Evolutionary conservation across 2,113 vertebrate genomes (phyloP), one percentile per base, ranked within the genome.

Genomic region (Theristicus caerulescens): DNA sequence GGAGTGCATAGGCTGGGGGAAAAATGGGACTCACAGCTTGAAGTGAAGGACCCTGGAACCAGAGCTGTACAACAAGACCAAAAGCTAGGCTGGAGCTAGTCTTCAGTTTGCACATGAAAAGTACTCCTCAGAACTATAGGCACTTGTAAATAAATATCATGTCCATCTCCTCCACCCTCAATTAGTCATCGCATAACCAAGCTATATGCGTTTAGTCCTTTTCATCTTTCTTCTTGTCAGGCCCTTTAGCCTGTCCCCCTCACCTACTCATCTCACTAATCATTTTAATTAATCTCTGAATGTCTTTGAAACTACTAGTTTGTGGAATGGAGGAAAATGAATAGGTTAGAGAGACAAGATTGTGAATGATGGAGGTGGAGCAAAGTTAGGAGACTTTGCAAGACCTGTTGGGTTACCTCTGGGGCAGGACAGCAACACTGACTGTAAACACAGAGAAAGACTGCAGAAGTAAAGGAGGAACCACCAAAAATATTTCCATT

Each of bases 251-350:
- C 91, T 96, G 95, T 94, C 93, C 94, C 93, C 93, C 91, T 94
- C 95, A 96, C 95, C 94, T 96, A 97, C 73, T 97, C 97, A 95
- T 92, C 90, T 77, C 94, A 96, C 95, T 95, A 96, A 91, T 97
- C 95, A 96, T 97, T 97, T 97, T 96, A 97, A 97, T 96, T 96
- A 94, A 97, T 97, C 94, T 96, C 91, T 94, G 93, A 54, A 96
- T 96, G 97, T 97, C 95, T 97, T 97, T 96, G 96, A 97, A 97
- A 96, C 94, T 95, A 96, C 78, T 93, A 66, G 93, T 97, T 97
- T 91, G 96, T 96, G 97, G 96, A 97, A 97, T 93, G 93, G 95
- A 93, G 67, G 96, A 96, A 97, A 97, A 97, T 97, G 89, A 97
- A 51, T 96, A 94, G 95, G 94, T 97, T 97, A 93, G 66, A 82